Evolutionary conservation across 2,888 invertebrate species (phyloP).

Genomic region (Mechanitis messenoides): DNA sequence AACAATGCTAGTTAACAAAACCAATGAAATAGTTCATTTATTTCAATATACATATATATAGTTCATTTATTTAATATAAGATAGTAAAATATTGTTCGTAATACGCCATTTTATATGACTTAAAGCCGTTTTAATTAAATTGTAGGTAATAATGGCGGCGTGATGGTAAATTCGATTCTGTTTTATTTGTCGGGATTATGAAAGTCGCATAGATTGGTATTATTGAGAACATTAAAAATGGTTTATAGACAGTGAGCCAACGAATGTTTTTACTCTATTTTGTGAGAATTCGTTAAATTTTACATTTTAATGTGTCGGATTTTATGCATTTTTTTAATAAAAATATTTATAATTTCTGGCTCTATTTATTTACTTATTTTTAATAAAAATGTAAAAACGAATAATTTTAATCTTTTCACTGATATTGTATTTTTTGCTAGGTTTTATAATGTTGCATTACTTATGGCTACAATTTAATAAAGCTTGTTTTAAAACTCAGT

Average conservation of each 20-base stretch:
- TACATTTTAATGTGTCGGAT: background rate
- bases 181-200: constrained; percentile 28
- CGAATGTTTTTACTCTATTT: background rate
- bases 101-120: constrained; percentile 3
- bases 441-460: too few relatives aligned
- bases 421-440: too few relatives aligned
- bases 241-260: constrained; percentile 19
- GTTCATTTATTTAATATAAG: background rate
- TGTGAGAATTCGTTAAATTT: background rate
- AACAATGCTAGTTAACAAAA: too few relatives aligned
- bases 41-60: background rate
- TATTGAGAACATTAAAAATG: constrained; percentile 23
- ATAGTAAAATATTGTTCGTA: background rate
- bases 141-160: constrained; percentile 17
- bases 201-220: constrained; percentile 20
- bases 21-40: background rate
- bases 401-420: too few relatives aligned
- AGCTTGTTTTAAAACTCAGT: too few relatives aligned
- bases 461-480: too few relatives aligned
- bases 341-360: background rate
- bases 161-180: constrained; percentile 12
- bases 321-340: too few relatives aligned
- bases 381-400: too few relatives aligned
- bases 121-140: background rate
- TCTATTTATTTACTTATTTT: too few relatives aligned